A percentile compares a stretch with the other conserved stretches of the same genome.
phyloP scores from a whole-genome alignment of 2,888 invertebrate genomes.

The Amphiduros pacificus region DNA sequence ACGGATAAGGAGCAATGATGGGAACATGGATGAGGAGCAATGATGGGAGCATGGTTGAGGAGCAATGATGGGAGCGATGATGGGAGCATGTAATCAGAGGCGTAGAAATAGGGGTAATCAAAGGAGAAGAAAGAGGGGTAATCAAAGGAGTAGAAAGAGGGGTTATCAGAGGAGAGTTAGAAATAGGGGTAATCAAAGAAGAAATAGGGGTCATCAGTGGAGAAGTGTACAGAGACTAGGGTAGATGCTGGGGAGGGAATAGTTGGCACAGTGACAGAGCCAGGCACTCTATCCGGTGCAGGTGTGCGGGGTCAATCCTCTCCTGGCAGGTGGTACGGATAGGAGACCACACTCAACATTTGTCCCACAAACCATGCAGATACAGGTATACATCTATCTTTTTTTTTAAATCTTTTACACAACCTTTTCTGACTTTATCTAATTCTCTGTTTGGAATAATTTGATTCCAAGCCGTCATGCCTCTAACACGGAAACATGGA shows the following conservation, averaged over 20 bases:
- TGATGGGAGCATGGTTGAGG: neutral
- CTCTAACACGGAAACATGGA: too few relatives aligned
- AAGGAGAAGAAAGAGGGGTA: neutral
- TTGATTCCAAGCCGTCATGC: too few relatives aligned
- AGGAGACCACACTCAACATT: too few relatives aligned
- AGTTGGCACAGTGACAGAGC: neutral
- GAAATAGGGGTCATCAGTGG: neutral
- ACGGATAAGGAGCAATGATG: neutral
- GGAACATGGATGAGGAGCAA: neutral
- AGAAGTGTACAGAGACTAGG: neutral
- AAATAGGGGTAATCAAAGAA: neutral
- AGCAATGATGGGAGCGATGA: neutral
- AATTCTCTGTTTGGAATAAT: too few relatives aligned
- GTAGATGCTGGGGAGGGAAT: neutral
- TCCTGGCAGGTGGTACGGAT: too few relatives aligned
- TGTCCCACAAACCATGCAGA: too few relatives aligned
- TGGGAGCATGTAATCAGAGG: neutral
- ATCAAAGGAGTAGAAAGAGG: neutral
- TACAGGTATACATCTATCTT: too few relatives aligned
- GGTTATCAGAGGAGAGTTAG: neutral
- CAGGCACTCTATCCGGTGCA: too few relatives aligned
- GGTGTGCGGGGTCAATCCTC: too few relatives aligned
- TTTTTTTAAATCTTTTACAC: too few relatives aligned
- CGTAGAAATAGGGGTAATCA: neutral
- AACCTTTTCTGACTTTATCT: too few relatives aligned